A percentile compares a stretch with the other conserved stretches of the same genome.
phyloP scores from a whole-genome alignment of 2,113 vertebrate genomes.

The Nipponia nippon region DNA sequence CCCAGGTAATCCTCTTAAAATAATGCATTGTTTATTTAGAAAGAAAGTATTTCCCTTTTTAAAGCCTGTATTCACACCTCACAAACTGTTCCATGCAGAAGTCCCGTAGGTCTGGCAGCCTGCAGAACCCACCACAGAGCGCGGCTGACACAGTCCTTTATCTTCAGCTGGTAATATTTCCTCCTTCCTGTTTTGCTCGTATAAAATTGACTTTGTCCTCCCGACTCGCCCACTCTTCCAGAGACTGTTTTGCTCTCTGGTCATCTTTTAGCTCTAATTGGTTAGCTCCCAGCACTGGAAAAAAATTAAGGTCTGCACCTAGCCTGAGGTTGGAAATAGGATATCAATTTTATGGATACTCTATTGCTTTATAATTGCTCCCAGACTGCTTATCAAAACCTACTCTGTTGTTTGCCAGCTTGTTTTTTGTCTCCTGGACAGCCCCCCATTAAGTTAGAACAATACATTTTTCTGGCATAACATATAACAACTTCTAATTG shows the following conservation, averaged over 20 bases:
- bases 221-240: background rate
- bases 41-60: background rate
- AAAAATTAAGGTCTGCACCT: background rate
- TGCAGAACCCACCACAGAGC: background rate
- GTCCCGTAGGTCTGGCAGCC: background rate
- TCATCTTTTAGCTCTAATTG: background rate
- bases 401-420: background rate
- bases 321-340: background rate
- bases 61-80: background rate
- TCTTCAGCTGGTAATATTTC: background rate
- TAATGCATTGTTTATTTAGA: background rate
- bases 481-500: background rate
- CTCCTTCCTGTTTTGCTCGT: background rate
- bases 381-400: background rate
- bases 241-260: background rate
- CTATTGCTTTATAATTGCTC: background rate
- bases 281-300: background rate
- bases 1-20: background rate
- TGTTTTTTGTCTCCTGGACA: background rate
- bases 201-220: background rate
- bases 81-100: background rate
- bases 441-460: background rate
- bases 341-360: background rate
- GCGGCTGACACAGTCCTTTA: background rate
- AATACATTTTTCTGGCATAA: background rate